Conservation (phyloP, 2,113 vertebrate species). For the Henicopernis longicauda region DNA sequence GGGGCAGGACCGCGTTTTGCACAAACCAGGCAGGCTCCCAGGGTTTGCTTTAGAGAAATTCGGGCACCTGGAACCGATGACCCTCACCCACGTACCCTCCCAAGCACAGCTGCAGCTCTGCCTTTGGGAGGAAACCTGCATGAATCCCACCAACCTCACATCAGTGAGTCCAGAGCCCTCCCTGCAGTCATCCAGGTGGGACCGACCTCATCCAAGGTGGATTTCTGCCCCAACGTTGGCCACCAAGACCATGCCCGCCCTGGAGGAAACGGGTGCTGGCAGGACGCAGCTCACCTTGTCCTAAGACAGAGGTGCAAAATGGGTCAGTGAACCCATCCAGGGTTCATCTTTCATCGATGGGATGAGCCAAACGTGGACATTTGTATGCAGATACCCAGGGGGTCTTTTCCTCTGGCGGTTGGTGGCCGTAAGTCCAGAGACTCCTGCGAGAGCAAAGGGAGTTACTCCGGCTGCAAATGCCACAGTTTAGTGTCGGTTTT, state of each 20-base stretch:
- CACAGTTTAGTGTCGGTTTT: not conserved
- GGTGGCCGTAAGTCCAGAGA: not conserved
- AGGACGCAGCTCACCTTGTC: not conserved
- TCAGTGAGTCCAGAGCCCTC: not conserved
- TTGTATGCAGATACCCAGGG: not conserved
- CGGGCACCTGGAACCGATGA: fast-evolving
- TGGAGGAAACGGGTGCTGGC: not conserved
- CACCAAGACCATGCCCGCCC: not conserved
- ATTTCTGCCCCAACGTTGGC: fast-evolving
- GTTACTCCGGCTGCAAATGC: not conserved
- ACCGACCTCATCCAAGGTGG: not conserved
- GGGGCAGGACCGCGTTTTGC: not conserved
- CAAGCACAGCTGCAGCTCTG: not conserved
- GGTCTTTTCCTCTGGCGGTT: not conserved
- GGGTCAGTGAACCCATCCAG: not conserved
- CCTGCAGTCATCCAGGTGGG: not conserved
- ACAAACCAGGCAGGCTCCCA: not conserved
- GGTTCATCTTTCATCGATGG: not conserved
- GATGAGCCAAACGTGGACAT: not conserved
- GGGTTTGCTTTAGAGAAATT: not conserved
- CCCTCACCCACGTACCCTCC: not conserved
- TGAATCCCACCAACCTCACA: not conserved
- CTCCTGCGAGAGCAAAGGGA: not conserved
- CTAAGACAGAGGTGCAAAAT: not conserved
- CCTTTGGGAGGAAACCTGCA: not conserved